These are phyloP conservation scores for Amazonetta brasiliensis DNA, from an alignment of 2,797 vertebrate genomes.

Conservation along the genomic window DNA sequence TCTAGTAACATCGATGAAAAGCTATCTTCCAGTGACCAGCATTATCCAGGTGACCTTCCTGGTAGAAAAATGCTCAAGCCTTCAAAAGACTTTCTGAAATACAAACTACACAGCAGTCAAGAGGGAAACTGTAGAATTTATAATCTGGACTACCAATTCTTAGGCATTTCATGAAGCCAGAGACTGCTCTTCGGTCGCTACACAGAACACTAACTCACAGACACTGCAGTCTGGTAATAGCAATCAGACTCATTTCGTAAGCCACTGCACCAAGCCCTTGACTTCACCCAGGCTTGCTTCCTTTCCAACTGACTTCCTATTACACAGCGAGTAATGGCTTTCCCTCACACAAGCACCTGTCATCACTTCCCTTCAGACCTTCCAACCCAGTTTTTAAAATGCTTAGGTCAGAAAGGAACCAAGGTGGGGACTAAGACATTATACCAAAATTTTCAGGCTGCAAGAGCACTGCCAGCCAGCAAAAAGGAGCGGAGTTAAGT, in stretches of 20 bases:
- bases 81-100: background rate
- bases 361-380: background rate
- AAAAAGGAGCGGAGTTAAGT: background rate
- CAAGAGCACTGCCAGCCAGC: background rate
- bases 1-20: background rate
- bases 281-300: background rate
- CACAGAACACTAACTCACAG: background rate
- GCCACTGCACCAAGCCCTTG: background rate
- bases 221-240: background rate
- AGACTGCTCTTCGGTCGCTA: background rate
- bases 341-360: background rate
- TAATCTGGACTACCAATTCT: background rate
- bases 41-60: background rate
- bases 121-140: background rate
- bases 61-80: background rate
- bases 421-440: background rate
- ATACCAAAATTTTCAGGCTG: background rate
- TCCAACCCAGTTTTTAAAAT: background rate
- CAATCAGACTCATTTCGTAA: background rate
- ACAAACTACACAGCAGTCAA: background rate
- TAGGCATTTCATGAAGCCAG: background rate
- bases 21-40: background rate
- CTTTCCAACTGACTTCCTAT: too few species aligned
- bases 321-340: rapidly evolving
- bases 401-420: background rate